Conservation (phyloP, 1,140 invertebrate species). For the Bombus cullumanus region DNA sequence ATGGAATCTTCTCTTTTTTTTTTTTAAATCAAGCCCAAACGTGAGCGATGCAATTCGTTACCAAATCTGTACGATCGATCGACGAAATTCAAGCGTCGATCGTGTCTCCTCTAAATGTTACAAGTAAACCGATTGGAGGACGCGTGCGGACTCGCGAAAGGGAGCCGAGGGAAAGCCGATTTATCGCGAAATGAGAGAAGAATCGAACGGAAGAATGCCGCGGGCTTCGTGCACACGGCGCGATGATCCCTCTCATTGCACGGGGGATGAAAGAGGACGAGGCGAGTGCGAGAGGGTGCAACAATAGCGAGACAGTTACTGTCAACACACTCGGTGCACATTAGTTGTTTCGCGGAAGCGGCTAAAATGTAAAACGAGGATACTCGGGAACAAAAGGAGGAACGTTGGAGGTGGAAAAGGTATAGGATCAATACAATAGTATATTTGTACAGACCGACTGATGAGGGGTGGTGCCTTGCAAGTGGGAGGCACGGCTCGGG, state of each 20-base stretch:
- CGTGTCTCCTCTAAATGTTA: neutral
- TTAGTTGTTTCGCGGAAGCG: constrained; percentile 79
- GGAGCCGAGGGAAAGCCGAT: constrained; percentile 18
- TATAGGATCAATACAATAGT: constrained; percentile 79
- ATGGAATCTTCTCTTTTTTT: neutral
- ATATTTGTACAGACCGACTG: constrained; percentile 76
- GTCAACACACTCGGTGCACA: constrained; percentile 74
- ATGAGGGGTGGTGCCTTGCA: constrained; percentile 73
- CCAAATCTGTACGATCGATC: neutral
- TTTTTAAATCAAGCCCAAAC: neutral
- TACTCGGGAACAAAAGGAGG: constrained; percentile 74
- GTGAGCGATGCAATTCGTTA: neutral
- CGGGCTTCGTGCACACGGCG: constrained; percentile 56
- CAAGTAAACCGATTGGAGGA: neutral
- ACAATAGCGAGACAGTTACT: constrained; percentile 73
- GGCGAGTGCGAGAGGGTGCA: constrained; percentile 57
- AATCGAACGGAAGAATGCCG: constrained; percentile 69
- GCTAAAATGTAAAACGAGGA: constrained; percentile 76
- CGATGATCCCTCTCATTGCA: constrained; percentile 51
- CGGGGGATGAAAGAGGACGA: constrained; percentile 25
- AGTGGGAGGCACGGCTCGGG: constrained; percentile 66
- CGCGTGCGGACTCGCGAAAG: neutral
- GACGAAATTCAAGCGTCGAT: neutral
- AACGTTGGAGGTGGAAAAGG: constrained; percentile 66
- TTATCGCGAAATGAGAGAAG: constrained; percentile 66